Evolutionary conservation across 2,888 invertebrate genomes (phyloP).

Genomic region (Catonia carolina): DNA sequence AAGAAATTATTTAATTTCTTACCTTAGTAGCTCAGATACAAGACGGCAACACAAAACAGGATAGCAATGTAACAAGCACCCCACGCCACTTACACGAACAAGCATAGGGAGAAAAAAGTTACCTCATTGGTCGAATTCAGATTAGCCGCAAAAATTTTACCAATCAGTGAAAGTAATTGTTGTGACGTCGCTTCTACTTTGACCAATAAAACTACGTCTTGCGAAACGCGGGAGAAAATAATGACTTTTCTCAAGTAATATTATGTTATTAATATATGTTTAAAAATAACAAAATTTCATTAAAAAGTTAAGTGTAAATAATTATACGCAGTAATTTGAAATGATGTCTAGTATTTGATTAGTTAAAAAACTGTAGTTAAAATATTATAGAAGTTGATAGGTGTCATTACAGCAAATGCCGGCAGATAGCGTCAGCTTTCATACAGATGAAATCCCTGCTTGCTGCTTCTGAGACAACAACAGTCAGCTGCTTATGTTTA

Average conservation of each 20-base stretch:
- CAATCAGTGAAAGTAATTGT: slow-evolving; percentile 43
- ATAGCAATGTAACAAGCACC: slow-evolving; percentile 39
- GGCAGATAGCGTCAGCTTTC: too few species aligned
- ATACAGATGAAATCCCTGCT: slow-evolving; percentile 1
- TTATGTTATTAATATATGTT: background rate
- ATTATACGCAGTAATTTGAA: too few species aligned
- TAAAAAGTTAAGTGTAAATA: too few species aligned
- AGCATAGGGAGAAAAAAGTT: slow-evolving; percentile 43
- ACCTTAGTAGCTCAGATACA: slow-evolving; percentile 45
- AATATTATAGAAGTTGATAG: too few species aligned
- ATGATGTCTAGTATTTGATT: too few species aligned
- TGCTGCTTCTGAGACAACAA: background rate
- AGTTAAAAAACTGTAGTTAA: too few species aligned
- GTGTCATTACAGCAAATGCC: too few species aligned
- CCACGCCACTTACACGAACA: slow-evolving; percentile 56
- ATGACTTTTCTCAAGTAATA: background rate
- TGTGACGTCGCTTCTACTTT: background rate
- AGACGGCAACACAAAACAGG: too few species aligned
- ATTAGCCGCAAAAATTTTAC: slow-evolving; percentile 52
- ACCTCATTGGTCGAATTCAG: slow-evolving; percentile 52
- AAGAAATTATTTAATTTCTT: slow-evolving; percentile 52
- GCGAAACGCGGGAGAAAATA: slow-evolving; percentile 23
- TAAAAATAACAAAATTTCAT: too few species aligned
- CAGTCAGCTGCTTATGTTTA: background rate
- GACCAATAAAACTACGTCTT: slow-evolving; percentile 17